Base-by-base conservation (phyloP, 1,140 invertebrate species). In the Pogonus chalceus region DNA sequence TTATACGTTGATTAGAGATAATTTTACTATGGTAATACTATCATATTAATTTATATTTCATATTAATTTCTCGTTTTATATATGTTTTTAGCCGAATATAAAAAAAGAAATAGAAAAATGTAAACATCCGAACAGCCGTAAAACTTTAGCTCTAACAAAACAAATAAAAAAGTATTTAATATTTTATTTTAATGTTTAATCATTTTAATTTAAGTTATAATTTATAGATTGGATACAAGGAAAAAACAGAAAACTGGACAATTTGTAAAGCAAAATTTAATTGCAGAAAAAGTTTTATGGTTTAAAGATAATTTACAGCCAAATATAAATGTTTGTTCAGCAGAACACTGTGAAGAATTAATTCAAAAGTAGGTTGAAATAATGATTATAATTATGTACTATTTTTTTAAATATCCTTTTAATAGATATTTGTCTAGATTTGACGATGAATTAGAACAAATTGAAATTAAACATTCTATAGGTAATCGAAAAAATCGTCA, bases 61-160 rank as follows among this genome's bases (percentile, higher is more conserved):
- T n/a, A n/a, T n/a, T n/a, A n/a, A n/a, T n/a, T n/a, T n/a, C n/a
- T n/a, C n/a, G n/a, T n/a, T n/a, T n/a, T 48, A 37, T 31, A 23
- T 48, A 21, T 47, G 12, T 18, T 61, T 58, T 47, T 53, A 64
- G 63, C 50, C 60, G 2, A 68, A 68, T 61, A 48, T 73, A 35
- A 69, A 69, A 55, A 73, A 69, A 52, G 75, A 76, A 56, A 55
- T 83, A 14, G 68, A 76, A 21, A 79, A 83, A 66, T 73, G 78
- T 49, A 85, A 85, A 62, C 87, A 89, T 71, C 86, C 86, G 7
- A 87, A 87, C 62, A 88, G 85, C 58, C 76, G 87, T 58, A 88
- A 87, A 72, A 83, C 83, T 1, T 74, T 79, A 56, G 80, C 83
- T 12, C 67, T 88, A 24, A 72, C 75, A 1, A 85, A 81, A 64